Base-by-base conservation (phyloP, 2,888 invertebrate species). In the Morpho helenor region DNA sequence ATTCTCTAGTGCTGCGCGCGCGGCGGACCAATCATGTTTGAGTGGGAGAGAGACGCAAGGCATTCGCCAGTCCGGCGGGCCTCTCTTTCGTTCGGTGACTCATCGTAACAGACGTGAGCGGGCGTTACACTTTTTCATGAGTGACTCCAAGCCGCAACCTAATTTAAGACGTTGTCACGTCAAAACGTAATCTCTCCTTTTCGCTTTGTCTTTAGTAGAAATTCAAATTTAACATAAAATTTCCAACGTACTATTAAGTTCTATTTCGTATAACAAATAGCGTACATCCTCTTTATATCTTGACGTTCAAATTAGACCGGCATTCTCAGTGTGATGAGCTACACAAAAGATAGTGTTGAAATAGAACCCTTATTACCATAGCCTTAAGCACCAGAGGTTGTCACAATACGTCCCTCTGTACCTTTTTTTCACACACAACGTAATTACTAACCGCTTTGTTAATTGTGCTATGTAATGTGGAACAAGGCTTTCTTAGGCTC, bases 381-480 rank as follows among this genome's bases (percentile, higher is more conserved):
- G 0, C 0, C 7, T 44, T 50, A 63, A 47, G 39, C 41, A 9
- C 53, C 42, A 39, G n/a, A 8, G 46, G 22, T 23, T 43, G 23
- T 46, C 16, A 52, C 42, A 57, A 51, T 50, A 53, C 49, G 53
- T 49, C 42, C 51, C 61, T 62, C 62, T 64, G 53, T 65, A 60
- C 66, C 62, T 61, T 66, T 65, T 31, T 70, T 71, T 64, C 61
- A 52, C 60, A 66, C 64, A 66, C 57, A 65, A 68, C 70, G 65
- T 71, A 71, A 74, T 73, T 71, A 70, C 66, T 68, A 64, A 68
- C 61, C 60, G 66, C 68, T 69, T 71, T 72, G 72, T 72, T 73
- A 71, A 74, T 70, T 68, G 70, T 68, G 68, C 64, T 53, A 48
- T 59, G 60, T 64, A 64, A 62, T 56, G 48, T 63, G 56, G 60